Conservation (phyloP, 2,113 vertebrate species). For the Dunckerocampus dactyliophorus region DNA sequence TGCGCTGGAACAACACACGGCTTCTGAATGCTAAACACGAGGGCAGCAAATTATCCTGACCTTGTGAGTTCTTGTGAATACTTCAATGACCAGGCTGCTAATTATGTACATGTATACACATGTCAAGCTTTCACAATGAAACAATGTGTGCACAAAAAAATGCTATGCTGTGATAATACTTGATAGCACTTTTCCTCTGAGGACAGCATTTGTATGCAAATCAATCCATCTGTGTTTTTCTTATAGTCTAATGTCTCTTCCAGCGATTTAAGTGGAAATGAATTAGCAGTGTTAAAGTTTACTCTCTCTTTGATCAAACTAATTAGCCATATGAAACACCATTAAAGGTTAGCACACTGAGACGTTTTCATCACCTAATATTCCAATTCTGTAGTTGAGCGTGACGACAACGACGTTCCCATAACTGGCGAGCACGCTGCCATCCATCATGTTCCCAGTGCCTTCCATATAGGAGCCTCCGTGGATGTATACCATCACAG, state of each 20-base stretch:
- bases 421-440: constrained; percentile 93
- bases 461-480: constrained; percentile 98
- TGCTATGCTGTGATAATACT: constrained; percentile 28
- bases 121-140: constrained; percentile 2
- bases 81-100: constrained; percentile 23
- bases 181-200: constrained; percentile 1
- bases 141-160: constrained; percentile 24
- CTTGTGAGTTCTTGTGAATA: constrained; percentile 41
- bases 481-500: constrained; percentile 96
- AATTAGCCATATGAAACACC: constrained; percentile 25
- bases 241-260: constrained; percentile 2
- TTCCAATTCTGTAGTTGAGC: constrained; percentile 96
- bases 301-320: constrained; percentile 9
- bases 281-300: constrained; percentile 19
- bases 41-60: constrained; percentile 33
- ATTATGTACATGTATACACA: constrained; percentile 36
- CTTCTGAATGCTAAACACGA: constrained; percentile 45
- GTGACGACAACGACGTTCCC: constrained; percentile 97
- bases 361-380: constrained; percentile 78
- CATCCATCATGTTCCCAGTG: constrained; percentile 97
- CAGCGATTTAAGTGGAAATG: constrained; percentile 19
- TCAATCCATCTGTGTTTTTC: constrained; percentile 18
- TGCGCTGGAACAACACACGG: constrained; percentile 19
- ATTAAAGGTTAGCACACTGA: constrained; percentile 17
- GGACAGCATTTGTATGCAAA: constrained; percentile 36